Base-by-base conservation (phyloP, 2,797 vertebrate genomes). In the Alosa sapidissima region DNA sequence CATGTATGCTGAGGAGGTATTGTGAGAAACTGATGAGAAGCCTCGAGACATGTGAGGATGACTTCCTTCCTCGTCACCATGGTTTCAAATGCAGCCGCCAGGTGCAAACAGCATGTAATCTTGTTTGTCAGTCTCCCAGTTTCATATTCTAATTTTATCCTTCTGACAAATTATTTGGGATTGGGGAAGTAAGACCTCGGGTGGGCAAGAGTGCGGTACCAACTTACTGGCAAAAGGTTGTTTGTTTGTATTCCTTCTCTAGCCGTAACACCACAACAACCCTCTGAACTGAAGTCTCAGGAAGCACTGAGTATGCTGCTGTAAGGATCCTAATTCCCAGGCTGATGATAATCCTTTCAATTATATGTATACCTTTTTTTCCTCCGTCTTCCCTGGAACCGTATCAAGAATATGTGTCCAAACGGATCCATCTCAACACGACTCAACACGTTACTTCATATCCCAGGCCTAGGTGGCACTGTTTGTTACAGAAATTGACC, bases 91-190 rank as follows among this genome's bases (percentile, higher is more conserved):
- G 91, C 92, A 91, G 87, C 84, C 85, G 91, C 92, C 94, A 95
- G 95, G 94, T 95, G 94, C 92, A 95, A 94, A 94, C 93, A 92
- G 92, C 93, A 90, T 93, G 93, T 93, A 93, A 95, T 95, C 93
- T 90, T 94, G 92, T 95, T 94, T 95, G 93, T 95, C 93, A 93
- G 90, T 88, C 83, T 58, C 89, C 82, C 87, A 88, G 88, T 92
- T 95, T 92, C 92, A 91, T 93, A 94, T 94, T 93, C 91, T 91
- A 93, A 93, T 94, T 94, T 87, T 3, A 89, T 92, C 91, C 91
- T 86, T 93, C 93, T 93, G 94, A 94, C 94, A 93, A 94, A 93
- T 91, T 92, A 92, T 93, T 92, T 90, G 90, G 93, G 92, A 93
- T 88, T 86, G 89, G 91, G 91, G 88, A 90, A 87, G 24, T 19